These are phyloP conservation scores for Drosophila ezoana DNA, from an alignment of 2,888 invertebrate genomes.

Conservation along the genomic window DNA sequence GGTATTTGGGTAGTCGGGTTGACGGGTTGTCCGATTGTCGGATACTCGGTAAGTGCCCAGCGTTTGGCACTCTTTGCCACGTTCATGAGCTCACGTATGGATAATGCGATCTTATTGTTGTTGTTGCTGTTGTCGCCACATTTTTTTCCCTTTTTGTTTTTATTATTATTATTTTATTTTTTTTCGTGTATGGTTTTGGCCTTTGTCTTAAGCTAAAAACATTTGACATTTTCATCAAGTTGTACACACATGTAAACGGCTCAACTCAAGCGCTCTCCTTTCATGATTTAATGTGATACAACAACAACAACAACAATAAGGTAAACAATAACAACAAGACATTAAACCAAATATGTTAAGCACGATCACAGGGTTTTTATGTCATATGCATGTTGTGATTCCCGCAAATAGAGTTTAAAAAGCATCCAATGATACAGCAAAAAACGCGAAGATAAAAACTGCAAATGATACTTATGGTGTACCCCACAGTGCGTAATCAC, in stretches of 20 bases:
- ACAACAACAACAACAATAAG: slow-evolving; percentile 27
- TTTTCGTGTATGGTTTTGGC: slow-evolving; percentile 56
- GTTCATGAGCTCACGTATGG: slow-evolving; percentile 67
- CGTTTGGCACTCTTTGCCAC: slow-evolving; percentile 40
- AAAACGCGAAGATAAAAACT: not conserved
- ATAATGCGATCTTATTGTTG: slow-evolving; percentile 22
- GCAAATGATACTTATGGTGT: not conserved
- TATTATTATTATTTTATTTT: slow-evolving; percentile 34
- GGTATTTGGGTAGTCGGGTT: not conserved
- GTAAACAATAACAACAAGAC: slow-evolving; percentile 25
- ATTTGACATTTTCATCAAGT: slow-evolving; percentile 77
- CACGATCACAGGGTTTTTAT: slow-evolving; percentile 61
- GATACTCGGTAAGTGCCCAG: not conserved
- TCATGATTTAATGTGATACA: slow-evolving; percentile 58
- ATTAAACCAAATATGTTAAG: slow-evolving; percentile 57
- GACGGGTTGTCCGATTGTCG: slow-evolving; percentile 1
- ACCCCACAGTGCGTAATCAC: no score
- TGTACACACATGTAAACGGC: slow-evolving; percentile 66
- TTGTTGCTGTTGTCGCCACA: slow-evolving; percentile 33
- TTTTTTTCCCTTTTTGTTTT: slow-evolving; percentile 19
- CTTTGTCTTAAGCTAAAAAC: slow-evolving; percentile 76
- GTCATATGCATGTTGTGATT: slow-evolving; percentile 35
- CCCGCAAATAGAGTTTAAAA: slow-evolving; percentile 37
- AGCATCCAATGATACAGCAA: slow-evolving; percentile 47
- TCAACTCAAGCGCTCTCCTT: slow-evolving; percentile 59